phyloP scores from a whole-genome alignment of 2,113 vertebrate genomes.

The Eulemur macaco region DNA sequence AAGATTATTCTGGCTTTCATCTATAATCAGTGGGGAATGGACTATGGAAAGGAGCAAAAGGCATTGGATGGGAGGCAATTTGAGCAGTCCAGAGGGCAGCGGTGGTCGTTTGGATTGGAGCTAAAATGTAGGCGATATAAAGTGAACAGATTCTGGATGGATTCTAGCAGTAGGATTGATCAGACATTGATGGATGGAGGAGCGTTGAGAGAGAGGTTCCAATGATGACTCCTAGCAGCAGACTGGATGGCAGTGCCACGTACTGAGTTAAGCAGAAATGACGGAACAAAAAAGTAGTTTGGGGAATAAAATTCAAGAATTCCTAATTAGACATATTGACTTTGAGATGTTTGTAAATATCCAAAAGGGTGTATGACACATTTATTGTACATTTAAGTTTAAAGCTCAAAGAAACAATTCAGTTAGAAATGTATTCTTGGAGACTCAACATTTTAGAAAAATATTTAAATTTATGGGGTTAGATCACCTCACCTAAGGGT shows the following conservation, averaged over 20 bases:
- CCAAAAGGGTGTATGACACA: neutral
- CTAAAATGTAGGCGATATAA: neutral
- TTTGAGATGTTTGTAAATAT: neutral
- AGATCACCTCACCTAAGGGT: neutral
- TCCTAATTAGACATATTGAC: neutral
- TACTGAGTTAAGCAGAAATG: neutral
- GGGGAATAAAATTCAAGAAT: neutral
- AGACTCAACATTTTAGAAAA: neutral
- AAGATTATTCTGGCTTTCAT: neutral
- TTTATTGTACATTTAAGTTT: neutral
- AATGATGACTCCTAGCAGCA: neutral
- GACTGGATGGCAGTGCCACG: neutral
- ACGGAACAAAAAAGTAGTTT: neutral
- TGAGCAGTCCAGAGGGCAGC: neutral
- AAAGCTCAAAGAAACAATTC: slow-evolving; percentile 6
- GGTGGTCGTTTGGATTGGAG: neutral
- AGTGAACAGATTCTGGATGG: neutral
- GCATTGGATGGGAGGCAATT: neutral
- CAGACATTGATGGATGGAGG: neutral
- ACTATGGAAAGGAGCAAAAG: neutral
- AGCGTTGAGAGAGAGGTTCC: neutral
- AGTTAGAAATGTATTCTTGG: neutral
- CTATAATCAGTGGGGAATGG: neutral
- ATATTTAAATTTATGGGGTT: neutral
- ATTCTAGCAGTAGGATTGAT: neutral